phyloP scores from a whole-genome alignment of 1,140 invertebrate genomes.

The Eriocheir sinensis region DNA sequence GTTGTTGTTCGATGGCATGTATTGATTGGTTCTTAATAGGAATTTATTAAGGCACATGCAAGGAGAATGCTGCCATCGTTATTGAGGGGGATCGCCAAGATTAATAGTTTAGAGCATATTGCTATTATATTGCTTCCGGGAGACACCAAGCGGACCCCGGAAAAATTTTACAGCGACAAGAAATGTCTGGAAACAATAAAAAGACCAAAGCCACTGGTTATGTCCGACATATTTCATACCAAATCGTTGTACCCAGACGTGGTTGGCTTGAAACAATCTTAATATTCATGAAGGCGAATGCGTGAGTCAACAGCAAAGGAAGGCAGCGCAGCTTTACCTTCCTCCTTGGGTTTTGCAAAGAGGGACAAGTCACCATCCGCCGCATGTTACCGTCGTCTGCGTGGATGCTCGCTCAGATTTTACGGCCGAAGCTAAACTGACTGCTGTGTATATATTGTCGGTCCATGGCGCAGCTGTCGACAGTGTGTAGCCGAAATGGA shows the following conservation, averaged over 20 bases:
- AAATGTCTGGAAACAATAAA: neutral
- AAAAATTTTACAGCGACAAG: neutral
- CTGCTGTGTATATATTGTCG: neutral
- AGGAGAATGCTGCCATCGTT: too few species aligned
- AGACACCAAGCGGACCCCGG: neutral
- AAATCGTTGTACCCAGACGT: neutral
- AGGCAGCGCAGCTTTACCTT: neutral
- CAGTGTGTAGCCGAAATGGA: neutral
- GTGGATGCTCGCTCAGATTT: neutral
- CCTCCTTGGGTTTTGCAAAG: neutral
- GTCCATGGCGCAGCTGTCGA: neutral
- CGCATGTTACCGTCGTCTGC: neutral
- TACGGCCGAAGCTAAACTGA: neutral
- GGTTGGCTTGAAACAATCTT: neutral
- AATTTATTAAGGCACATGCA: neutral
- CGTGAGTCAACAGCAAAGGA: neutral
- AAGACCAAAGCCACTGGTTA: neutral
- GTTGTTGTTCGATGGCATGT: neutral
- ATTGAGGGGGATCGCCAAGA: neutral
- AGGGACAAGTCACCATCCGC: neutral
- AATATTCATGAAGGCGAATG: neutral
- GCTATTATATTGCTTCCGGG: neutral
- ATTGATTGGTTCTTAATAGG: slow-evolving; percentile 16
- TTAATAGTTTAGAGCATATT: slow-evolving; percentile 18
- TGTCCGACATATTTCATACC: neutral